Evolutionary conservation across 2,888 invertebrate genomes (phyloP).

Genomic region (Nomada ruficornis): DNA sequence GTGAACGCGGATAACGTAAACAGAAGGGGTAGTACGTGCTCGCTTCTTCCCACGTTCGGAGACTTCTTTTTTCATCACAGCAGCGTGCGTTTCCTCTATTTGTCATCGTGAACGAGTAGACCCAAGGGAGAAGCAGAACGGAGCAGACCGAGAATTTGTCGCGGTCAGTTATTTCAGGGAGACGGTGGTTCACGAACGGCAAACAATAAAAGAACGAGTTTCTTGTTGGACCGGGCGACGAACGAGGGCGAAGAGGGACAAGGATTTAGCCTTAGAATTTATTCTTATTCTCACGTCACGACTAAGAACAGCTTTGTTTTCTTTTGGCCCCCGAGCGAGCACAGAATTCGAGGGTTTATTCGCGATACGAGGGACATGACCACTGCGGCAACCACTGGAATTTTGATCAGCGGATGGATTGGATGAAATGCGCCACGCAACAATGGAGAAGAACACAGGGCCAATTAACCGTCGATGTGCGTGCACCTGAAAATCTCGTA

Average conservation of each 20-base stretch:
- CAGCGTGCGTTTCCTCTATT: background rate
- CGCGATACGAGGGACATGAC: background rate
- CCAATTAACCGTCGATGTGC: background rate
- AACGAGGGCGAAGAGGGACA: background rate
- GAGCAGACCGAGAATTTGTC: slow-evolving; percentile 11
- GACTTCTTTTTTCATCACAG: background rate
- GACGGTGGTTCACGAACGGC: background rate
- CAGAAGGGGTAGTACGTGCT: too few species aligned
- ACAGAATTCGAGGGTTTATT: background rate
- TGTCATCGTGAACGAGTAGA: background rate
- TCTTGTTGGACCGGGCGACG: background rate
- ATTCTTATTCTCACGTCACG: slow-evolving; percentile 20
- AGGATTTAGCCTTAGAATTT: slow-evolving; percentile 17
- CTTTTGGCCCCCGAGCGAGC: background rate
- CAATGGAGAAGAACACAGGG: background rate
- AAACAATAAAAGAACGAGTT: slow-evolving; percentile 13
- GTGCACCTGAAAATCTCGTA: background rate
- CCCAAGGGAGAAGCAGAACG: background rate
- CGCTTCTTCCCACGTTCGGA: background rate
- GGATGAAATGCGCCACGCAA: background rate
- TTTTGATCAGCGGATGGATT: background rate
- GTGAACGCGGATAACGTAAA: too few species aligned
- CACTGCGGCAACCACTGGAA: background rate
- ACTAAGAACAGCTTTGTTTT: slow-evolving; percentile 28
- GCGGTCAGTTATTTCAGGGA: slow-evolving; percentile 5